Evolutionary conservation across 2,797 vertebrate genomes (phyloP).

Genomic region (Cyprinodon diabolis): DNA sequence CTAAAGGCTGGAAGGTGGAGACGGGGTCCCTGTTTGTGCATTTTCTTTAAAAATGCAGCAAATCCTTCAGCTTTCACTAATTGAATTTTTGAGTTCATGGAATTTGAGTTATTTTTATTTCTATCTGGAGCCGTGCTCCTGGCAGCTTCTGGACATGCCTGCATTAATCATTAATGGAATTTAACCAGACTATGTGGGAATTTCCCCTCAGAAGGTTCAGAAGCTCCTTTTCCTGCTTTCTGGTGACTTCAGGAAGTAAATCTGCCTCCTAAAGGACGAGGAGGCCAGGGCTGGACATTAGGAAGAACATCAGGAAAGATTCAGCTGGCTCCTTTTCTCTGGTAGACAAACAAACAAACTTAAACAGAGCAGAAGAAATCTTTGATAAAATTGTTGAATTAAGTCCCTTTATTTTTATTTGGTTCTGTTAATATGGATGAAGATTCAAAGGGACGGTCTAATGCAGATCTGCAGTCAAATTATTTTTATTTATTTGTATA

Average conservation of each 20-base stretch:
- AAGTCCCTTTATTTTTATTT: too few relatives aligned
- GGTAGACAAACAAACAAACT: not conserved
- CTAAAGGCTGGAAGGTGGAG: not conserved
- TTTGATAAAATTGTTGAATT: not conserved
- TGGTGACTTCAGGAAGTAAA: not conserved
- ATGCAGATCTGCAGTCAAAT: too few relatives aligned
- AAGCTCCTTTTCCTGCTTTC: not conserved
- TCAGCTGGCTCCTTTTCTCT: not conserved
- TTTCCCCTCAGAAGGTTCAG: not conserved
- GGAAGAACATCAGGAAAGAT: not conserved
- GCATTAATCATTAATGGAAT: constrained; percentile 2
- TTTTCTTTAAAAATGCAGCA: too few relatives aligned
- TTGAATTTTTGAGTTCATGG: too few relatives aligned
- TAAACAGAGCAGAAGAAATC: not conserved
- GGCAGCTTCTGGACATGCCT: not conserved
- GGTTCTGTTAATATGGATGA: too few relatives aligned
- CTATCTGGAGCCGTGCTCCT: not conserved
- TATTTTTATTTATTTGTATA: too few relatives aligned
- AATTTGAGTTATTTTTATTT: too few relatives aligned
- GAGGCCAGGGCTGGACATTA: not conserved
- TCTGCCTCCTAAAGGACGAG: not conserved
- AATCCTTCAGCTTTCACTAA: too few relatives aligned
- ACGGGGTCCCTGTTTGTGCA: not conserved
- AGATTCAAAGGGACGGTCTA: too few relatives aligned
- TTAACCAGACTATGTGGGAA: not conserved